These are phyloP conservation scores for Coptodon bakossiorum DNA, from an alignment of 2,113 vertebrate genomes.

Conservation along the genomic window DNA sequence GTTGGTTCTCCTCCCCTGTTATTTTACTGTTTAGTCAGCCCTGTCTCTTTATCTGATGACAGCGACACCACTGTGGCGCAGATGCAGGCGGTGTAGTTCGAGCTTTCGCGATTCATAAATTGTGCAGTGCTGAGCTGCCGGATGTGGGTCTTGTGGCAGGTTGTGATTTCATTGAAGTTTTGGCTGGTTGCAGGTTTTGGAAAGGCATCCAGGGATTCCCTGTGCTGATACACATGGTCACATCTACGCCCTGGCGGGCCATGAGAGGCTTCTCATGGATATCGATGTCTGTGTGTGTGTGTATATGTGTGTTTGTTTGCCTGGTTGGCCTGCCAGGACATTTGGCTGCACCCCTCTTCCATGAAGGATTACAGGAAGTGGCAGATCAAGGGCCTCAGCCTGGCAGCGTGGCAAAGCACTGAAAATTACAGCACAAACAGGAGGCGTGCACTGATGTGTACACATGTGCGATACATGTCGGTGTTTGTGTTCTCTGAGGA, in stretches of 20 bases:
- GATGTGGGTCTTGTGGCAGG: not conserved
- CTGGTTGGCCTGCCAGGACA: constrained; percentile 26
- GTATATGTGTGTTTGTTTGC: constrained; percentile 10
- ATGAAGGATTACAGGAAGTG: constrained; percentile 65
- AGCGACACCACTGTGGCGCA: not conserved
- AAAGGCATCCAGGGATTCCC: not conserved
- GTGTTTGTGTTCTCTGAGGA: constrained; percentile 17
- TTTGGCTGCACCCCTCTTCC: constrained; percentile 48
- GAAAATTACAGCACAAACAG: constrained; percentile 56
- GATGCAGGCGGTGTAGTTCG: not conserved
- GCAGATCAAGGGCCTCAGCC: constrained; percentile 66
- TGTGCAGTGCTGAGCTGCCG: not conserved
- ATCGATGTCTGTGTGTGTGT: not conserved
- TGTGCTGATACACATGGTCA: not conserved
- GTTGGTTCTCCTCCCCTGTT: not conserved
- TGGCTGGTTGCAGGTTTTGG: not conserved
- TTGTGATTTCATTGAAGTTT: not conserved
- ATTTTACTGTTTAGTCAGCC: constrained; percentile 19
- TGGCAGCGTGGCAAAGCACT: constrained; percentile 47
- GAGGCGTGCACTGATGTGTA: constrained; percentile 1
- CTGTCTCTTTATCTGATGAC: constrained; percentile 45
- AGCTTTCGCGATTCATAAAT: not conserved
- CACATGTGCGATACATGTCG: not conserved
- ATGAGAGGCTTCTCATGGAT: not conserved
- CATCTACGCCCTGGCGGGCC: not conserved